These are phyloP conservation scores for Phacellophora camtschatica DNA, from an alignment of 30 jellyfish, hydroid and myxozoan species.

Conservation along the genomic window DNA sequence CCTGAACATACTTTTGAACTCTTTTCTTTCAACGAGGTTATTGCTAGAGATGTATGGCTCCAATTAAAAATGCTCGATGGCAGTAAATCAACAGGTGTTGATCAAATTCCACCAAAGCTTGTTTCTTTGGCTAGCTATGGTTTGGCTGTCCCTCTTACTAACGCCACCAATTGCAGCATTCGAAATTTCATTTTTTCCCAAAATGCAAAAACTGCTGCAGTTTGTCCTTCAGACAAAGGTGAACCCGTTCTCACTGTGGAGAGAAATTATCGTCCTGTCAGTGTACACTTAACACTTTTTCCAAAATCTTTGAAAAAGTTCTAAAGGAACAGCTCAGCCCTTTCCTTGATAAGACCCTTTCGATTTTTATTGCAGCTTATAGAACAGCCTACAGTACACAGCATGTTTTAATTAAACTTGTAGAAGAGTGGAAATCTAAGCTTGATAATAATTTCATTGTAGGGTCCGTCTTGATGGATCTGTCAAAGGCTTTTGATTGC, in stretches of 20 bases:
- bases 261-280: background rate
- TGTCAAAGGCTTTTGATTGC: slow-evolving; percentile 9
- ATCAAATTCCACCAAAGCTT: too few species aligned
- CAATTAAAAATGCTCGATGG: slow-evolving; percentile 26
- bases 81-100: slow-evolving; percentile 49
- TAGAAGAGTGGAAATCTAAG: background rate
- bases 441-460: too few species aligned
- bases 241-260: too few species aligned
- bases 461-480: background rate
- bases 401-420: too few species aligned
- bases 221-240: background rate
- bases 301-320: background rate
- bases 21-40: slow-evolving; percentile 26
- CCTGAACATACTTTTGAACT: slow-evolving; percentile 20
- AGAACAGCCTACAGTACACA: slow-evolving; percentile 1
- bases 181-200: too few species aligned
- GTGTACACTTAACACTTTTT: background rate
- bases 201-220: too few species aligned
- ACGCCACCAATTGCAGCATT: too few species aligned
- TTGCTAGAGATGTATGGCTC: slow-evolving; percentile 29
- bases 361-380: too few species aligned
- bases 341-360: slow-evolving; percentile 19
- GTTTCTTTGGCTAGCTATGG: too few species aligned
- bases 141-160: too few species aligned
- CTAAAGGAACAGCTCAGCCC: slow-evolving; percentile 13